Evolutionary conservation across 2,888 invertebrate genomes (phyloP), one percentile per base, ranked within the genome.

Genomic region (Netelia fuscicornis): DNA sequence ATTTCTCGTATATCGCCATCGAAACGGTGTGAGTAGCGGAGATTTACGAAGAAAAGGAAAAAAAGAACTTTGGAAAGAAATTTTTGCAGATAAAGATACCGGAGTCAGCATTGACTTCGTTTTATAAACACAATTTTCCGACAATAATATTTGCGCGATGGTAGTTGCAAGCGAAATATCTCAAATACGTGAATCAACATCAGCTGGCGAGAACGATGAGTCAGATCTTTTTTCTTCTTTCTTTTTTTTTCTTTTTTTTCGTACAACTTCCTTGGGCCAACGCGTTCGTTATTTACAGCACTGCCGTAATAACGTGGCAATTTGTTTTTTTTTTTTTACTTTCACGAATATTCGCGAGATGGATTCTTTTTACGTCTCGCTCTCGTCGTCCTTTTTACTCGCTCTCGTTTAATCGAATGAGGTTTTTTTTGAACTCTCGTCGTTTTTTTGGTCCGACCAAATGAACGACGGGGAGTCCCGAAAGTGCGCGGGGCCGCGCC

Each of bases 141-240:
- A 44, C 20, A 77, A 71, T 30, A 71, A 70, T 71, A 13, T 75
- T 79, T 20, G 37, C 37, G 13, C 44, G 30, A 17, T 8, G 25
- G 58, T 58, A 64, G 71, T 52, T 20, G 62, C 76, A 30, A 23
- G 48, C 25, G n/a, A 70, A 17, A 58, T 72, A 65, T 48, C 76
- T 52, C 11, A 30, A 48, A 67, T 78, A 70, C 11, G 81, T 65
- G 81, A 82, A 85, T 82, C 75, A 85, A 82, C 85, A 48, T 48
- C 48, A 82, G 75, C 67, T 70, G 75, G 75, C 64, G 20, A 68
- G 60, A 11, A 62, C 30, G 78, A 81, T 85, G 84, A 75, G 78
- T 85, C 84, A 85, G 54, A 30, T 30, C 5, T 30, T 30, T 30
- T 5, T 3, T 30, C 5, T 30, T 30, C 5, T 5, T 30, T 30